Conservation (phyloP, 2,113 vertebrate genomes). For the Sebastes fasciatus region DNA sequence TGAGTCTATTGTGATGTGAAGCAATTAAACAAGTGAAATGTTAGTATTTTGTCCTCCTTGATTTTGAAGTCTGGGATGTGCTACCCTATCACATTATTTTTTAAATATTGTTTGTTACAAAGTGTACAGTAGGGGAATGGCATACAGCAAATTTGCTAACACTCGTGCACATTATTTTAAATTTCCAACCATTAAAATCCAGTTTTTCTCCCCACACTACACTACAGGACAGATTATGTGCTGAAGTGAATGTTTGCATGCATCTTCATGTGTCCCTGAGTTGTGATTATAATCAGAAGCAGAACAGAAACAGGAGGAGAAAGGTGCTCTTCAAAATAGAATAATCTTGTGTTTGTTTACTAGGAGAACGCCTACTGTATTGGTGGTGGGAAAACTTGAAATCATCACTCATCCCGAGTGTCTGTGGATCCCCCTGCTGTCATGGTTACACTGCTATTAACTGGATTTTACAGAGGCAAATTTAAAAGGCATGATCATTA, state of each 20-base stretch:
- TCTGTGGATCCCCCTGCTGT: slow-evolving; percentile 36
- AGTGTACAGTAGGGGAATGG: neutral
- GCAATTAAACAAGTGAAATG: too few relatives aligned
- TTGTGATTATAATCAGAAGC: slow-evolving; percentile 28
- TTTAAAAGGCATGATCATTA: slow-evolving; percentile 70
- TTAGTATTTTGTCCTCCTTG: too few relatives aligned
- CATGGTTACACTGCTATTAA: slow-evolving; percentile 43
- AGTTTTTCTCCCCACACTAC: neutral
- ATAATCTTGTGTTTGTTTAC: slow-evolving; percentile 36
- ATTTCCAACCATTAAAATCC: neutral
- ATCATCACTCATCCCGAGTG: slow-evolving; percentile 24
- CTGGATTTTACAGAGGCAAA: slow-evolving; percentile 40
- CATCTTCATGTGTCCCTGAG: neutral
- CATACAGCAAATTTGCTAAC: neutral
- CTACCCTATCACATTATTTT: too few relatives aligned
- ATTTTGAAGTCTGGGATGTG: too few relatives aligned
- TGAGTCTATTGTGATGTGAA: too few relatives aligned
- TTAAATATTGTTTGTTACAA: neutral
- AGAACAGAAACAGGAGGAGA: neutral
- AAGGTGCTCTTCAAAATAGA: slow-evolving; percentile 2
- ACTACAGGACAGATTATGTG: neutral
- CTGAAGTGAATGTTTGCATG: neutral
- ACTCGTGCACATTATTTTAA: neutral
- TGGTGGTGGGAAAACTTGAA: slow-evolving; percentile 8
- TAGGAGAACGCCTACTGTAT: neutral